Base-by-base conservation (phyloP, 2,113 vertebrate species). In the Columbina picui region DNA sequence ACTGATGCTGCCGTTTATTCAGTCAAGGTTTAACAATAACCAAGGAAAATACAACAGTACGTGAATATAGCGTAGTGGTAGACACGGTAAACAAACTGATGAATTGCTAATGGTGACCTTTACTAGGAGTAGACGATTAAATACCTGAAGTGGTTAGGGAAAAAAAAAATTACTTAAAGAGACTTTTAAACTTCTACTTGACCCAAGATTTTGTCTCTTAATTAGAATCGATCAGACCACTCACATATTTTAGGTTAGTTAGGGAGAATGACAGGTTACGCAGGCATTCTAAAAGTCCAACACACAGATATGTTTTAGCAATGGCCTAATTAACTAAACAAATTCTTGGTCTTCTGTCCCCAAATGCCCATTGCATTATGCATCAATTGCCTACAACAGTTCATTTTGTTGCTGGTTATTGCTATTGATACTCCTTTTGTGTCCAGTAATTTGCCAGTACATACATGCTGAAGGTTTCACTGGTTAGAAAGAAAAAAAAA, bases 401-500 rank as follows among this genome's bases (percentile, higher is more conserved):
- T 87, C 6, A 9, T 45, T 67, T 88, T 86, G 12, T 69, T 77
- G 55, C 29, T 74, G 38, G 10, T 60, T 80, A 45, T 10, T 7
- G 6, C 16, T 87, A 77, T 30, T 87, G 25, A 50, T 93, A 18
- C 4, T 90, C 14, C 16, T 77, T 92, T 14, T 6, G 25, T 38
- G 10, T 74, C 55, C 26, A 75, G 20, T 39, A 73, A 55, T 76
- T 89, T 90, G 9, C 34, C 1, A 3, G 34, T 64, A 53, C 2
- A 1, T n/a, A n/a, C 0, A 0, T 26, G 27, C 30, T 79, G 27
- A 83, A 76, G 9, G 6, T 38, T 94, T 90, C 22, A 55, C 10
- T 29, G 26, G 2, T 12, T 86, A 67, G 67, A 56, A 88, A 63
- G 26, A 10, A 49, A 38, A 82, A 85, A 85, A 85, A 84, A 47